Evolutionary conservation across 2,797 vertebrate species (phyloP), one percentile per base, ranked within the genome.

Genomic region (Allobates femoralis): DNA sequence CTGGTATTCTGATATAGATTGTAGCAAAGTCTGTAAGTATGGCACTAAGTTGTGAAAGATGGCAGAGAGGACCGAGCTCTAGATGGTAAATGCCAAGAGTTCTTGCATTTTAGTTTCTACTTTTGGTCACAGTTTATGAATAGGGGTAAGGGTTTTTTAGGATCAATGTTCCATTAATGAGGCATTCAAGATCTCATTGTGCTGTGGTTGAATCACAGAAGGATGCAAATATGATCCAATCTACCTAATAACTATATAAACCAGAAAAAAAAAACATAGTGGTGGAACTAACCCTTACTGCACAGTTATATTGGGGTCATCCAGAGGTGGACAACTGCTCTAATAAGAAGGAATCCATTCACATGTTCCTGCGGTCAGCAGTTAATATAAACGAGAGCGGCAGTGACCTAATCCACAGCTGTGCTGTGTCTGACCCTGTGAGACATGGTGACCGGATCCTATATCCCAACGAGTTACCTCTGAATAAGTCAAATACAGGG

Each of bases 401-500:
- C 32, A 10, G 66, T 73, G 66, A 71, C 50, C 16, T 82, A 34
- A 41, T 53, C 50, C 66, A 28, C 79, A 71, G 67, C 66, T 83
- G 81, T 32, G 60, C 81, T 83, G 16, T 73, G 67, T 74, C 10
- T 83, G 81, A 83, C 81, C 67, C 64, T 12, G 16, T 19, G 66
- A 73, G 51, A 37, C 16, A 34, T 73, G 53, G 67, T 56, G 34
- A 73, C 64, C 41, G 81, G 41, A 60, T 83, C 26, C 28, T 56
- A 56, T 28, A 73, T 75, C 81, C 41, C 30, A 23, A 51, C 0
- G 55, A 18, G 81, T 73, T 69, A 46, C 69, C 69, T 50, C 69
- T 46, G 53, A 46, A 60, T 50, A 75, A 69, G 81, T 50, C 69
- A 62, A 18, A 5, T 50, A 7, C 26, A 46, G 41, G 62, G 81